Evolutionary conservation across 2,113 vertebrate species (phyloP), one percentile per base, ranked within the genome.

Genomic region (Ranitomeya imitator): DNA sequence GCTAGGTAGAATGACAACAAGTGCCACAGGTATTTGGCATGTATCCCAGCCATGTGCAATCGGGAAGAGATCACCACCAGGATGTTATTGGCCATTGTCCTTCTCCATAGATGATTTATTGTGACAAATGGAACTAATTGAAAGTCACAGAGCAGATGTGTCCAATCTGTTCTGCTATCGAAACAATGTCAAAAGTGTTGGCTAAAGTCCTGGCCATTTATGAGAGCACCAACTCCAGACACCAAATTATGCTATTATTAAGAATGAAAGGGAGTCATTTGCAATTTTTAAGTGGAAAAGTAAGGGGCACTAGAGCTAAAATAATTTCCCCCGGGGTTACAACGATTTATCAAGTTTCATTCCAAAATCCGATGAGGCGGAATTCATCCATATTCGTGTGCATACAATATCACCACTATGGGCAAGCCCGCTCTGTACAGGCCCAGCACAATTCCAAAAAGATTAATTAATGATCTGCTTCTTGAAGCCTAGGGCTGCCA

Each of bases 391-490:
- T 21, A 52, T 74, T 52, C 45, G 10, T 21, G 18, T 21, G 73
- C 73, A 51, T 74, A 51, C 71, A 18, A 74, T 74, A 45, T 45
- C 71, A 74, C 71, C 26, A 76, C 31, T 23, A 23, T 79, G 77
- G 77, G 52, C 52, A 11, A 79, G 77, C 52, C 52, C 7, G 2
- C 45, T 19, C 51, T 55, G 52, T 12, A 55, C 52, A 14, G 52
- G 52, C 52, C 52, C 77, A n/a, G 52, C 77, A 57, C 77, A 23
- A 54, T 79, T 57, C 52, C 77, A 54, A 55, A 79, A 79, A 79
- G 21, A 76, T 76, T 45, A 23, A 79, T 79, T 79, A 79, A 79
- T 79, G 21, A 55, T 79, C 51, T 55, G 77, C 77, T 79, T 57
- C 52, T 57, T 55, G 77, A 54, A 79, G 77, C 77, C 77, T 26